A percentile compares a stretch with the other conserved stretches of the same genome.
Evolutionary conservation across 1,140 invertebrate species (phyloP).

Genomic region (Drosophila carrolli): DNA sequence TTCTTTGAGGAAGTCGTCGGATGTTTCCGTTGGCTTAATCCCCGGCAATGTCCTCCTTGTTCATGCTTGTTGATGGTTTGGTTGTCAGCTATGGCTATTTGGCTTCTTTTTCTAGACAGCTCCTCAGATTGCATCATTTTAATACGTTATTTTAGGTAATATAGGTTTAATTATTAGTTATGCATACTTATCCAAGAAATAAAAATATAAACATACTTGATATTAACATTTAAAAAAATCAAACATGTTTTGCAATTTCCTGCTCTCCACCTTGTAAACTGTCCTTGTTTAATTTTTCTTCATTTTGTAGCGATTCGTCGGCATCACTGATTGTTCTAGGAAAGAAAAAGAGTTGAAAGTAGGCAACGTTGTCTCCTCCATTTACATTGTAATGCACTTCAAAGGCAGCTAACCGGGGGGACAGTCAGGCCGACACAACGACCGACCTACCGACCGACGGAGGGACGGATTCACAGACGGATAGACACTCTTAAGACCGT

Average conservation of each 20-base stretch:
- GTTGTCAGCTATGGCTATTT: no score
- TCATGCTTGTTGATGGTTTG: neutral
- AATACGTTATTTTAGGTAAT: no score
- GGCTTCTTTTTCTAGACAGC: neutral
- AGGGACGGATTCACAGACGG: constrained; percentile 23
- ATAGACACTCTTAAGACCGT: constrained; percentile 55
- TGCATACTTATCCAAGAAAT: no score
- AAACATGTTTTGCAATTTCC: neutral
- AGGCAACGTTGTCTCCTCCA: constrained; percentile 64
- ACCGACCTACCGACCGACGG: constrained; percentile 3
- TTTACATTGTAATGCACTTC: constrained; percentile 79
- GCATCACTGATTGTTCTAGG: constrained; percentile 24
- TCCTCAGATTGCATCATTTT: no score
- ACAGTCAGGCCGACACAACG: constrained; percentile 11
- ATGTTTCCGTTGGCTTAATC: constrained; percentile 14
- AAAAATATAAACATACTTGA: no score
- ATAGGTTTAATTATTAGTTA: no score
- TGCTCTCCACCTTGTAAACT: neutral
- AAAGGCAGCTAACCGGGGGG: constrained; percentile 65
- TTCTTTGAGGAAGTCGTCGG: constrained; percentile 22
- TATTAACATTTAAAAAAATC: no score
- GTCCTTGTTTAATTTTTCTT: neutral
- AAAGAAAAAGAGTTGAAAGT: constrained; percentile 48
- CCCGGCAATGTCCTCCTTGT: constrained; percentile 12
- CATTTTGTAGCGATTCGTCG: neutral